These are phyloP conservation scores for Phylloscopus whistleri DNA, from an alignment of 2,113 vertebrate genomes.

Conservation along the genomic window DNA sequence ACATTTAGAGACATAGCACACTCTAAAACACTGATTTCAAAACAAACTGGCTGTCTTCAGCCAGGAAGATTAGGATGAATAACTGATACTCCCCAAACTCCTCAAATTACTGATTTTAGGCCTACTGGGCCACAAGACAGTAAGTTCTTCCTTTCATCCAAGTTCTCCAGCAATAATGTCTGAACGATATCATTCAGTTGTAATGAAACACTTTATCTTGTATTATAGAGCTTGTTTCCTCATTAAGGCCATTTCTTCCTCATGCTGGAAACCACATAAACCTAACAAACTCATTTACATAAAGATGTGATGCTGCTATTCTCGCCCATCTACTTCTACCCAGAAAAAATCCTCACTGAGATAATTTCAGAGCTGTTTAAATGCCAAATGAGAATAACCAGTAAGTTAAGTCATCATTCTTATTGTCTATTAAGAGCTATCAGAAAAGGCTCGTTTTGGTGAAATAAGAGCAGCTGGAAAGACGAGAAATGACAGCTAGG, in stretches of 20 bases:
- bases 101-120: not conserved
- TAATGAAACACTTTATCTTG: not conserved
- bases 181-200: not conserved
- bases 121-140: not conserved
- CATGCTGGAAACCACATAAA: conserved; percentile 45
- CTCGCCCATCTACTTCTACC: not conserved
- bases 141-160: not conserved
- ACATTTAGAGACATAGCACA: not conserved
- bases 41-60: not conserved
- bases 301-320: conserved; percentile 8
- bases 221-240: not conserved
- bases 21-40: not conserved
- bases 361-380: conserved; percentile 18
- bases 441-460: conserved; percentile 43
- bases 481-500: conserved; percentile 17
- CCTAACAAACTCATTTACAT: conserved; percentile 30
- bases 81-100: not conserved
- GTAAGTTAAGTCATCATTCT: conserved; percentile 40
- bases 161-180: not conserved
- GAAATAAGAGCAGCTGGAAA: conserved; percentile 45
- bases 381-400: conserved; percentile 42
- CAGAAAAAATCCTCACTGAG: conserved; percentile 30
- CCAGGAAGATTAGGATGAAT: not conserved
- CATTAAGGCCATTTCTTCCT: conserved; percentile 30
- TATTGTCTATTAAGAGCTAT: conserved; percentile 54